These are phyloP conservation scores for Tetramorium simillimum DNA, from an alignment of 1,140 invertebrate species.

Conservation along the genomic window DNA sequence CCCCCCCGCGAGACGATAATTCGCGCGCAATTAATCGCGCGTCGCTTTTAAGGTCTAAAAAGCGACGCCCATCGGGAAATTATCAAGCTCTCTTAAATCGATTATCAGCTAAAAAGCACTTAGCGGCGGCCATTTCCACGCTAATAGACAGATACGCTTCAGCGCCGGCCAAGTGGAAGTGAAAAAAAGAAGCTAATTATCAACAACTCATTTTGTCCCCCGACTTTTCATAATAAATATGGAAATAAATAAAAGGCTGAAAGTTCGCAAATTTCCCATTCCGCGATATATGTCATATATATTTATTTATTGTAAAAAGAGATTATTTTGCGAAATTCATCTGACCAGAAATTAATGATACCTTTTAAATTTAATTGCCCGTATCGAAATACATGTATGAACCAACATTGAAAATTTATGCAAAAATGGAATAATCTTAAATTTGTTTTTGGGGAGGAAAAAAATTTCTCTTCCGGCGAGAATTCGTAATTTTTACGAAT, in stretches of 20 bases:
- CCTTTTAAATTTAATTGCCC: neutral
- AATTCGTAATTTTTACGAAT: constrained; percentile 18
- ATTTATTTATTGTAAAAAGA: neutral
- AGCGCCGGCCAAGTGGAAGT: constrained; percentile 55
- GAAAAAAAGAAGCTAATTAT: constrained; percentile 39
- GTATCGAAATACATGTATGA: neutral
- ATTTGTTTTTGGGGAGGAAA: neutral
- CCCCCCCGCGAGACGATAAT: constrained; percentile 4
- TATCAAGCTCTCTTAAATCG: constrained; percentile 43
- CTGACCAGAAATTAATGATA: neutral
- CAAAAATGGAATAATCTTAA: neutral
- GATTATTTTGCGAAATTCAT: neutral
- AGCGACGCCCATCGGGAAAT: constrained; percentile 22
- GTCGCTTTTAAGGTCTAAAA: constrained; percentile 27
- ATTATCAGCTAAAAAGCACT: constrained; percentile 64
- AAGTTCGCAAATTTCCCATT: neutral
- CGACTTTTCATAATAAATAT: constrained; percentile 19
- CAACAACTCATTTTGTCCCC: constrained; percentile 11
- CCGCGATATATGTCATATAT: neutral
- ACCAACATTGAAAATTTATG: neutral
- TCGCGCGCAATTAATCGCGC: constrained; percentile 11
- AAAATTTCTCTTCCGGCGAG: neutral
- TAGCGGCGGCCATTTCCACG: constrained; percentile 64
- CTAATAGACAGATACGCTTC: constrained; percentile 62
- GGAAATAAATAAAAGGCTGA: neutral